phyloP scores from a whole-genome alignment of 2,113 vertebrate genomes.

The Sorex fumeus region DNA sequence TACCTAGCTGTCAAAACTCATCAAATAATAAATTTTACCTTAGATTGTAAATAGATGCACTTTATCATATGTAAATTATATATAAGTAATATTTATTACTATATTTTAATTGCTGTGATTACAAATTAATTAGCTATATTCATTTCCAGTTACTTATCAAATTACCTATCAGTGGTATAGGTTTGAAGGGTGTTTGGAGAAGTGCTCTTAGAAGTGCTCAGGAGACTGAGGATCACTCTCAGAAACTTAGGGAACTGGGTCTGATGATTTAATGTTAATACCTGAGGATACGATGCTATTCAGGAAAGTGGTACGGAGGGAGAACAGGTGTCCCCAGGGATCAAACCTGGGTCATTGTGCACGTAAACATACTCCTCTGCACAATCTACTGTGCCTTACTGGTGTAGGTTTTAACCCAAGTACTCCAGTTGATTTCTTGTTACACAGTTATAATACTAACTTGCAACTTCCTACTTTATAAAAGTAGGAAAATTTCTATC shows the following conservation, averaged over 20 bases:
- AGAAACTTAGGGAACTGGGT: too few species aligned
- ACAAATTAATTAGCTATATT: background rate
- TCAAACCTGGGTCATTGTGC: too few species aligned
- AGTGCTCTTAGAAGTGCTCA: too few species aligned
- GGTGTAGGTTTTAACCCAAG: background rate
- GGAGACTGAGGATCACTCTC: too few species aligned
- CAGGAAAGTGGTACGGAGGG: too few species aligned
- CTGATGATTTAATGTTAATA: too few species aligned
- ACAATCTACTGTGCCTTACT: too few species aligned
- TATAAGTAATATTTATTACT: slow-evolving; percentile 11
- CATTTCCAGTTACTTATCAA: slow-evolving; percentile 33
- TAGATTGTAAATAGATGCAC: background rate
- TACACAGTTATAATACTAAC: background rate
- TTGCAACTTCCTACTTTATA: background rate
- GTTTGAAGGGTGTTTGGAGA: too few species aligned
- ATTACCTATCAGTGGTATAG: background rate
- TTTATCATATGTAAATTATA: slow-evolving; percentile 29
- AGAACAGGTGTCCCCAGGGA: too few species aligned
- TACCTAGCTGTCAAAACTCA: background rate
- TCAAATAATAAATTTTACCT: slow-evolving; percentile 15
- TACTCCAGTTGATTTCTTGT: slow-evolving; percentile 27
- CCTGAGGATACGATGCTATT: too few species aligned
- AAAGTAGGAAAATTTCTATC: too few species aligned
- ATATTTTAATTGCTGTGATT: slow-evolving; percentile 23
- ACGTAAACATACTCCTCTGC: too few species aligned